phyloP scores from a whole-genome alignment of 2,113 vertebrate genomes.

The Sander lucioperca region DNA sequence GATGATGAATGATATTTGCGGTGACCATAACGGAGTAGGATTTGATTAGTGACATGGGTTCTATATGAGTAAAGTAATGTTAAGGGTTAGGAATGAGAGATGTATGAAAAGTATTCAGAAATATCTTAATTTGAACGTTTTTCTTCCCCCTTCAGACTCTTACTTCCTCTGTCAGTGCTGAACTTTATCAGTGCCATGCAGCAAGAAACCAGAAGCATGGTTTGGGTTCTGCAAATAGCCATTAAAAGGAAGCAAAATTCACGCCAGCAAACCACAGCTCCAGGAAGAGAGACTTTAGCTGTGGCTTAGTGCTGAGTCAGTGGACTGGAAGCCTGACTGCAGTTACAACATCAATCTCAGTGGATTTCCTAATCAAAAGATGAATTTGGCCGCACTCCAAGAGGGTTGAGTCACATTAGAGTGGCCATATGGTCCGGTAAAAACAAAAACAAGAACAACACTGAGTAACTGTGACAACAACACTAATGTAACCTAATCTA shows the following conservation, averaged over 20 bases:
- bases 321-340: conserved; percentile 34
- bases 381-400: conserved; percentile 16
- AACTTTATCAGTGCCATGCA: conserved; percentile 39
- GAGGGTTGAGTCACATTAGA: conserved; percentile 20
- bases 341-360: conserved; percentile 52
- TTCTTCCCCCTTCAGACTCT: neutral
- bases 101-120: neutral
- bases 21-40: no score
- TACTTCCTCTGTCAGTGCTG: neutral
- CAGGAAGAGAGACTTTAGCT: conserved; percentile 6
- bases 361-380: conserved; percentile 27
- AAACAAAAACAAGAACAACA: neutral
- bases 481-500: neutral
- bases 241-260: conserved; percentile 30
- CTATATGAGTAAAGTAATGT: neutral
- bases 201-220: conserved; percentile 25
- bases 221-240: conserved; percentile 28
- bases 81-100: neutral
- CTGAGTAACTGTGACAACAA: neutral
- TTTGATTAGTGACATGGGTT: neutral
- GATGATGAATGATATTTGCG: neutral
- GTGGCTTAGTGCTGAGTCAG: conserved; percentile 62
- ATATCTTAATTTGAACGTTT: neutral
- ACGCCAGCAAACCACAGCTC: conserved; percentile 39
- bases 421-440: neutral